Conservation (phyloP, 1,140 invertebrate genomes). For the Maniola jurtina region DNA sequence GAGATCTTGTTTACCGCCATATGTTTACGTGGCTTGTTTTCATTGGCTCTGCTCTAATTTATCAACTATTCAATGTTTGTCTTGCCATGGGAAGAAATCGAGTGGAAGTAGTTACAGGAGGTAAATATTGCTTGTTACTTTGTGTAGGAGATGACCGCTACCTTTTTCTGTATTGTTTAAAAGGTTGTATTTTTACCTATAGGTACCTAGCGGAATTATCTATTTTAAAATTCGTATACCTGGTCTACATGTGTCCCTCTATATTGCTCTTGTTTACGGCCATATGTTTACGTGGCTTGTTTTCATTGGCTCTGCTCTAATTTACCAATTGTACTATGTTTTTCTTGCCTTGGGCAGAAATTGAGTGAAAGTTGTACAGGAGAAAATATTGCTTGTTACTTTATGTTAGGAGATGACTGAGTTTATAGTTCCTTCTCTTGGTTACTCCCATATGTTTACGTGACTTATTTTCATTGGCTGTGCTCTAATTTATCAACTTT, state of each 20-base stretch:
- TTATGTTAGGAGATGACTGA: neutral
- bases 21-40: constrained; percentile 29
- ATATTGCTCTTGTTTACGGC: constrained; percentile 25
- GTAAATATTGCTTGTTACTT: neutral
- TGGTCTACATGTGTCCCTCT: constrained; percentile 22
- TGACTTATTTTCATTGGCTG: constrained; percentile 25
- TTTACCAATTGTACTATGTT: constrained; percentile 23
- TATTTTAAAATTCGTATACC: too few species aligned
- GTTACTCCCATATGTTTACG: constrained; percentile 28
- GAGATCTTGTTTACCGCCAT: constrained; percentile 27
- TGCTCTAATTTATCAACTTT: constrained; percentile 26
- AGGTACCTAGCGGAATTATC: too few species aligned
- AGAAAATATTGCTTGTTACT: neutral
- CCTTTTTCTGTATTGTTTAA: too few species aligned
- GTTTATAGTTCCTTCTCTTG: too few species aligned
- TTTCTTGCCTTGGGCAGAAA: neutral
- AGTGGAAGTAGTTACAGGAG: neutral
- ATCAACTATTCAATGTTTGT: constrained; percentile 23
- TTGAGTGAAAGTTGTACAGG: neutral
- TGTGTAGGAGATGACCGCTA: constrained; percentile 1
- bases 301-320: constrained; percentile 24
- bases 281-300: constrained; percentile 29
- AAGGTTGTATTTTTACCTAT: too few species aligned
- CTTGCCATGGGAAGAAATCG: neutral
- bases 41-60: constrained; percentile 25